Base-by-base conservation (phyloP, 2,113 vertebrate species). In the Ameiurus melas region DNA sequence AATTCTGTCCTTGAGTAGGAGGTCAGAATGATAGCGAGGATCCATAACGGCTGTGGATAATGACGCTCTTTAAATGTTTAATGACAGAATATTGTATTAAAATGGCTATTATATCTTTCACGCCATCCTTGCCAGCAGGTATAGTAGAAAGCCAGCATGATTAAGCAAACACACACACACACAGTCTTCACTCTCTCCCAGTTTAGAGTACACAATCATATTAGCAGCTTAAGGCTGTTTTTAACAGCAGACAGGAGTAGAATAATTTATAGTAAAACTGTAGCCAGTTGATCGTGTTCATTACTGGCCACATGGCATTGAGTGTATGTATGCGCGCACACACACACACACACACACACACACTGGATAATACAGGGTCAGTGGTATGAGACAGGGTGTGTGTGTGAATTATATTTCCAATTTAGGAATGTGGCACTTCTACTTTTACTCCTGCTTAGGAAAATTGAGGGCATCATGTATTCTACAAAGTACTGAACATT, bases 21-120 rank as follows among this genome's bases (percentile, higher is more conserved):
- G 87, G 85, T 90, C 87, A 84, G 43, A 86, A 47, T 53, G 68
- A 86, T 73, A n/a, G 75, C 30, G 84, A 90, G 58, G 33, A 68
- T 62, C 80, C 66, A 36, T 70, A 83, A 86, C 84, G n/a, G 83
- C 64, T 64, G 55, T 17, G 17, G 70, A 70, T 88, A 88, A 88
- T 88, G 84, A 84, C 78, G 80, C 84, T 79, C 58, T 88, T 88
- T 86, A 90, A 88, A 90, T 88, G 86, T 83, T 90, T 88, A 88
- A 90, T 89, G 75, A 68, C 30, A 53, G 36, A 73, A 78, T 85
- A 79, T 90, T 82, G 36, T 90, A 84, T 89, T 89, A 88, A 90
- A 90, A 88, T 64, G 64, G 16, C 87, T 66, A 62, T 86, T 84
- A 86, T 57, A 84, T 64, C 57, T 87, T 60, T 17, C 39, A 64